Conservation (phyloP, 2,113 vertebrate species). For the Thunnus maccoyii region DNA sequence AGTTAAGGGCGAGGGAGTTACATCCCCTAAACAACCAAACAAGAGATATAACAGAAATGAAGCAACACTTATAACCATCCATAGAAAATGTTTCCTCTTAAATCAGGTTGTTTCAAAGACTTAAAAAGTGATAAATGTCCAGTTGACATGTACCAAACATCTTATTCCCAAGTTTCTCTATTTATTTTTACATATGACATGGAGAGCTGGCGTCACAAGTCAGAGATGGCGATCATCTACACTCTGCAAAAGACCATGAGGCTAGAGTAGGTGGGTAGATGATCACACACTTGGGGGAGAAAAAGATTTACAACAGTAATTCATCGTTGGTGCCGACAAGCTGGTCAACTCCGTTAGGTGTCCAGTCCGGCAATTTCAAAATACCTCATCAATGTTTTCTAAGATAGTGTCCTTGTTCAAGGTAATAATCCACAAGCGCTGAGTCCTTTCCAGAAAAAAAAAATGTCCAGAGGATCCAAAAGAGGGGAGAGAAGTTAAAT, state of each 20-base stretch:
- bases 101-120: conserved; percentile 61
- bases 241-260: conserved; percentile 26
- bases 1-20: conserved; percentile 48
- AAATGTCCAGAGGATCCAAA: conserved; percentile 55
- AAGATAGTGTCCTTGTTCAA: conserved; percentile 71
- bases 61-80: conserved; percentile 59
- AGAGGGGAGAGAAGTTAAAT: conserved; percentile 68
- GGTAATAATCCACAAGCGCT: conserved; percentile 60
- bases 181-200: conserved; percentile 23
- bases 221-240: conserved; percentile 29
- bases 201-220: conserved; percentile 17
- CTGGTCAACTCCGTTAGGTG: conserved; percentile 30
- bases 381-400: conserved; percentile 63
- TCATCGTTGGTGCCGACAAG: conserved; percentile 32
- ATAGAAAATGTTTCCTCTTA: conserved; percentile 69
- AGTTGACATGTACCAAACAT: conserved; percentile 21
- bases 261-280: conserved; percentile 17
- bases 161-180: background rate
- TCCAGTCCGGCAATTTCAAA: conserved; percentile 58
- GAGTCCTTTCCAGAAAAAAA: conserved; percentile 49
- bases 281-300: conserved; percentile 13
- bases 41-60: conserved; percentile 68
- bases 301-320: conserved; percentile 50
- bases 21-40: conserved; percentile 62
- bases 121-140: conserved; percentile 69